phyloP scores from a whole-genome alignment of 2,888 invertebrate genomes.

The Chirona hameri region DNA sequence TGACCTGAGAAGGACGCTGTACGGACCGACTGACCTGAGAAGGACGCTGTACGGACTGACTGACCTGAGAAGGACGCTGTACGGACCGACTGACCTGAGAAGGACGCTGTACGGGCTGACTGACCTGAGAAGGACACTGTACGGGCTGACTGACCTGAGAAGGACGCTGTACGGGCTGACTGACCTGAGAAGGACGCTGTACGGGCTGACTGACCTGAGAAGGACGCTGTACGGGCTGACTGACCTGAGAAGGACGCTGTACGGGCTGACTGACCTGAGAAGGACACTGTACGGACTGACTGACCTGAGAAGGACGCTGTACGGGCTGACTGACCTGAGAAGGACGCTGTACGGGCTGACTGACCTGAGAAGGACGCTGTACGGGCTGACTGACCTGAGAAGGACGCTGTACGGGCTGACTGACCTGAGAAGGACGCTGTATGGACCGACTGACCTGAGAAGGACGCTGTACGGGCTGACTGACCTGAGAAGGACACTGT shows the following conservation, averaged over 20 bases:
- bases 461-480: not conserved
- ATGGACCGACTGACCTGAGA: too few relatives aligned
- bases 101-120: not conserved
- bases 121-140: constrained; percentile 9
- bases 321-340: not conserved
- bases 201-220: not conserved
- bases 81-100: not conserved
- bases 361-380: not conserved
- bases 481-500: not conserved
- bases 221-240: not conserved
- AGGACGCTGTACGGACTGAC: not conserved
- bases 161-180: constrained; percentile 4
- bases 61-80: not conserved
- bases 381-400: not conserved
- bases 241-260: not conserved
- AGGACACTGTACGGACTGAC: not conserved
- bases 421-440: too few relatives aligned
- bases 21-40: too few relatives aligned
- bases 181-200: not conserved
- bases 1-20: too few relatives aligned
- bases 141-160: not conserved
- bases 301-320: not conserved
- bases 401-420: too few relatives aligned
- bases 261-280: not conserved
- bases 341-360: too few relatives aligned